Conservation (phyloP, 2,113 vertebrate genomes). For the Tyrannus savana region DNA sequence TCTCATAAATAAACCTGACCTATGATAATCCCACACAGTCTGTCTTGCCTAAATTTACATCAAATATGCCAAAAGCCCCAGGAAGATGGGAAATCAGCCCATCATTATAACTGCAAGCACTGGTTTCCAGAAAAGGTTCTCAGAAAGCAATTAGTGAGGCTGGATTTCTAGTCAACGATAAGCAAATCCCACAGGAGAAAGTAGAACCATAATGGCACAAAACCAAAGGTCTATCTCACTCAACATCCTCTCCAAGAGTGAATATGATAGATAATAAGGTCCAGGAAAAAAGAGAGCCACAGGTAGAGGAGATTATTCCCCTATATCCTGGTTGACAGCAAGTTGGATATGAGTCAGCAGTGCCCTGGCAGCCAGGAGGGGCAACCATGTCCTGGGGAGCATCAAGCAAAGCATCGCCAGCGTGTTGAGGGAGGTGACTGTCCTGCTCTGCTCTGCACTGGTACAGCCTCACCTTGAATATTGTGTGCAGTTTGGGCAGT, state of each 20-base stretch:
- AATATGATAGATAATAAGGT: neutral
- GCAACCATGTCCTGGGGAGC: neutral
- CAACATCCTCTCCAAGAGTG: neutral
- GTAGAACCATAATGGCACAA: neutral
- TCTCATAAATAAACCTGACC: neutral
- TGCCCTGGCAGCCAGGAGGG: neutral
- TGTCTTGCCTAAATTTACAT: neutral
- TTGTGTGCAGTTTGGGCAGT: too few relatives aligned
- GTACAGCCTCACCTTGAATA: neutral
- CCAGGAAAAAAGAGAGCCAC: neutral
- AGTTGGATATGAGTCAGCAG: neutral
- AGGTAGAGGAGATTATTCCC: neutral
- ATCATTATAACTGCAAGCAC: neutral
- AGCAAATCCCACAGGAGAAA: neutral
- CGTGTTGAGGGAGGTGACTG: neutral
- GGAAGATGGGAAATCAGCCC: neutral
- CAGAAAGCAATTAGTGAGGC: neutral
- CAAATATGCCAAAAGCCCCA: neutral
- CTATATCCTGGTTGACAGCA: neutral
- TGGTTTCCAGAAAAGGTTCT: neutral
- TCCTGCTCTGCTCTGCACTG: neutral
- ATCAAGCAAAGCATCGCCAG: neutral
- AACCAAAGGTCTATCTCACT: fast-evolving
- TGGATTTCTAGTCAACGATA: neutral
- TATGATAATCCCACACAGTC: neutral